These are phyloP conservation scores for Peromyscus californicus DNA, from an alignment of 2,113 vertebrate genomes.

Conservation along the genomic window DNA sequence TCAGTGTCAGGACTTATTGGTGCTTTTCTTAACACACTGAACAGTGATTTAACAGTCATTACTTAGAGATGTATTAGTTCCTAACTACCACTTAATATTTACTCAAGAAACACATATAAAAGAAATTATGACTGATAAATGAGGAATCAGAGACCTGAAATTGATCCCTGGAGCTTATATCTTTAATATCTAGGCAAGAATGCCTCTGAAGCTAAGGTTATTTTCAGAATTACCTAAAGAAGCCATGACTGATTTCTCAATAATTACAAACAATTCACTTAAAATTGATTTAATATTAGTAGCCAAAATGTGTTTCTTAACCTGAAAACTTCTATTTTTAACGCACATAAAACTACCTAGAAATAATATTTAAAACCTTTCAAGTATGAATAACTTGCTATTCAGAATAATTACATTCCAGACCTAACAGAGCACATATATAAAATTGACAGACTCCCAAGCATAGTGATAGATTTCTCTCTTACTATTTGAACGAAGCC, in stretches of 20 bases:
- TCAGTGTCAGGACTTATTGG: not conserved
- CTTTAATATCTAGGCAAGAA: not conserved
- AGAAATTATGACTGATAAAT: slow-evolving; percentile 40
- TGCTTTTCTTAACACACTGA: not conserved
- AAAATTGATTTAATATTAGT: not conserved
- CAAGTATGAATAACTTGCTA: not conserved
- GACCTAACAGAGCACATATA: not conserved
- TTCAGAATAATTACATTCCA: not conserved
- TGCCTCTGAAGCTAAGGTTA: not conserved
- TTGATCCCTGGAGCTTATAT: not conserved
- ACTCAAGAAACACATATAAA: slow-evolving; percentile 52
- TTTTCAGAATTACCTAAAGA: slow-evolving; percentile 16
- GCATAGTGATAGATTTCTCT: not conserved
- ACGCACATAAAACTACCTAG: not conserved
- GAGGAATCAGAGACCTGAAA: not conserved
- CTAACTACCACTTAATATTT: slow-evolving; percentile 58
- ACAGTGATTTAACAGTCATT: slow-evolving; percentile 2
- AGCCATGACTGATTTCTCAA: not conserved
- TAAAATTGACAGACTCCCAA: not conserved
- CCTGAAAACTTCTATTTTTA: not conserved
- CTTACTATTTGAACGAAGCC: not conserved
- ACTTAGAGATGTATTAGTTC: not conserved
- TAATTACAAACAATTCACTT: slow-evolving; percentile 7
- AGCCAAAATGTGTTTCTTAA: not conserved
- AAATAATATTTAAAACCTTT: not conserved